A percentile compares a stretch with the other conserved stretches of the same genome.
phyloP scores from a whole-genome alignment of 2,888 invertebrate genomes.

The Griposia aprilina region DNA sequence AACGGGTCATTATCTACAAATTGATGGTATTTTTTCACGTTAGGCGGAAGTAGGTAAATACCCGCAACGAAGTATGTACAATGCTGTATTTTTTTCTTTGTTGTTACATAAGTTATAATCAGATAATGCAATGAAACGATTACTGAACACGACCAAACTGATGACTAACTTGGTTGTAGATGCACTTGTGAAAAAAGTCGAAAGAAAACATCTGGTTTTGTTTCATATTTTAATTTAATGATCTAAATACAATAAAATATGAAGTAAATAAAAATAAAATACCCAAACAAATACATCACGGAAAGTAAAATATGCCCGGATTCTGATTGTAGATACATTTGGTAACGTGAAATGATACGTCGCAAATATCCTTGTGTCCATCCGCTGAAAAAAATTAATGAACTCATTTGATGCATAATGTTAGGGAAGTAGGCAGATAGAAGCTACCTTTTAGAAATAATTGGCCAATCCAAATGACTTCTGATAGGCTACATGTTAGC shows the following conservation, averaged over 20 bases:
- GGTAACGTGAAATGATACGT: slow-evolving; percentile 86
- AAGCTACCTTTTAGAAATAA: slow-evolving; percentile 38
- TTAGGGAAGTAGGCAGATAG: slow-evolving; percentile 3
- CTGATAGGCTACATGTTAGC: slow-evolving; percentile 26
- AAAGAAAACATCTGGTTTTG: neutral
- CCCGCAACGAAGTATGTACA: slow-evolving; percentile 22
- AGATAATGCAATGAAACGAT: slow-evolving; percentile 23
- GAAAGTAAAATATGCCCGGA: slow-evolving; percentile 86
- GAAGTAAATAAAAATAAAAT: neutral
- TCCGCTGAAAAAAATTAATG: slow-evolving; percentile 81
- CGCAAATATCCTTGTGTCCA: slow-evolving; percentile 87
- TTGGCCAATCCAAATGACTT: slow-evolving; percentile 46
- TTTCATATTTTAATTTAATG: slow-evolving; percentile 18
- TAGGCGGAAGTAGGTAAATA: slow-evolving; percentile 69
- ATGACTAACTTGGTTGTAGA: neutral
- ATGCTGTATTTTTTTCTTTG: slow-evolving; percentile 44
- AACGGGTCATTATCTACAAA: slow-evolving; percentile 76
- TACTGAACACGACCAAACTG: slow-evolving; percentile 9
- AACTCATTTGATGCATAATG: slow-evolving; percentile 17
- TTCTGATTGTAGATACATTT: slow-evolving; percentile 89
- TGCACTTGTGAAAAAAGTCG: neutral
- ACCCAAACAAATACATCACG: slow-evolving; percentile 69
- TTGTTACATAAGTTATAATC: slow-evolving; percentile 15
- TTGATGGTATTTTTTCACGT: slow-evolving; percentile 65
- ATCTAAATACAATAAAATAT: slow-evolving; percentile 8